Percentiles rank a stretch among this genome's conserved stretches.
phyloP scores from a whole-genome alignment of 1,140 invertebrate species.

The Brachionus koreanus region DNA sequence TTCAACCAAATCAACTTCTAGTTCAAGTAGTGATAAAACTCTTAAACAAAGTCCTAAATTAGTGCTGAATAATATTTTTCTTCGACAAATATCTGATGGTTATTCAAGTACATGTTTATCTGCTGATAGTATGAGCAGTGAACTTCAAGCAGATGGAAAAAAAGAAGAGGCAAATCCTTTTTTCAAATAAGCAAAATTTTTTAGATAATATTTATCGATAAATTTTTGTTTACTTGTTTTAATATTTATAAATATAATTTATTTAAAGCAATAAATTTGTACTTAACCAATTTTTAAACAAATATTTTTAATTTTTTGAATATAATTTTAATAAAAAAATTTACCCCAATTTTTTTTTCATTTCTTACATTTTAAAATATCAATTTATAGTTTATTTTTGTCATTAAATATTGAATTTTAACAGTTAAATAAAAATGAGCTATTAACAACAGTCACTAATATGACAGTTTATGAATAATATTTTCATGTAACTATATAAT shows the following conservation, averaged over 20 bases:
- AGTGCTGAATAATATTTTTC: background rate
- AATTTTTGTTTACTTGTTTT: background rate
- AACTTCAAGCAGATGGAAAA: background rate
- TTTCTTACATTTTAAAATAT: too few species aligned
- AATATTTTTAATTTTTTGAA: background rate
- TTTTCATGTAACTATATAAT: too few species aligned
- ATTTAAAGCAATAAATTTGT: background rate
- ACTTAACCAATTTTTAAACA: background rate
- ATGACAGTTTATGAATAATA: too few species aligned
- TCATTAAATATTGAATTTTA: too few species aligned
- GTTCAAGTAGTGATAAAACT: conserved; percentile 22
- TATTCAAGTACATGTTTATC: conserved; percentile 31
- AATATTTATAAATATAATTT: background rate
- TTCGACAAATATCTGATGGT: conserved; percentile 8
- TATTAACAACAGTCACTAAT: too few species aligned
- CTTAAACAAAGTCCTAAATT: conserved; percentile 3
- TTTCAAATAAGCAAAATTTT: background rate
- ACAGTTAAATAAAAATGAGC: too few species aligned
- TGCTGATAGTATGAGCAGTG: conserved; percentile 24
- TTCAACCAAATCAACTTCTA: background rate
- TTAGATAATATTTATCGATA: background rate
- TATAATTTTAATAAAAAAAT: too few species aligned
- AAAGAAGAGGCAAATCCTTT: background rate
- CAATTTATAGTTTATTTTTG: too few species aligned
- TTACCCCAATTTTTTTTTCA: too few species aligned